Conservation (phyloP, 2,113 vertebrate genomes). For the Pygoscelis antarcticus region DNA sequence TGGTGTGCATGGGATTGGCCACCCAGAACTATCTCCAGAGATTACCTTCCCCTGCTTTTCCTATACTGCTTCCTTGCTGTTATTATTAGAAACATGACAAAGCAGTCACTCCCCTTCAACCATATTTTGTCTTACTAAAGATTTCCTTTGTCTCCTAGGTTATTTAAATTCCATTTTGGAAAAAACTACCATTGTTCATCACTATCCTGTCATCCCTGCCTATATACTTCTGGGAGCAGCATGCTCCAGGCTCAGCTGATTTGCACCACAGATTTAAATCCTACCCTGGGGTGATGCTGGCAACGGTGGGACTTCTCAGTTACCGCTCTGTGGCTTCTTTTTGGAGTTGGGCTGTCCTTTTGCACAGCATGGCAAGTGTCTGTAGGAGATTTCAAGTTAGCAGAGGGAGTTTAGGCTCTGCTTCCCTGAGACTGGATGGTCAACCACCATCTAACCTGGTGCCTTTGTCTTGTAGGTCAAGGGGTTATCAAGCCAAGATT, state of each 20-base stretch:
- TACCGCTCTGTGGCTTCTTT: not conserved
- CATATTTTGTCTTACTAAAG: not conserved
- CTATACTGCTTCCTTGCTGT: not conserved
- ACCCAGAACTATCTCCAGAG: not conserved
- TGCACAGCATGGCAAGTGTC: not conserved
- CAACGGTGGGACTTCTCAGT: not conserved
- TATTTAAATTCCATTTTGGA: not conserved
- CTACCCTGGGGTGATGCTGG: not conserved
- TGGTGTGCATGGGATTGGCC: not conserved
- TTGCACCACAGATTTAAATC: not conserved
- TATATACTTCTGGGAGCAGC: not conserved
- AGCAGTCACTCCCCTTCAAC: not conserved
- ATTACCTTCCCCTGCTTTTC: not conserved
- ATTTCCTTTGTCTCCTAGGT: not conserved
- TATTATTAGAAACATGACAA: not conserved
- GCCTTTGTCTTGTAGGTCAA: not conserved
- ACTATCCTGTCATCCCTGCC: not conserved
- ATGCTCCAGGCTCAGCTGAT: not conserved
- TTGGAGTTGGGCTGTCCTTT: fast-evolving
- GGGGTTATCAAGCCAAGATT: not conserved
- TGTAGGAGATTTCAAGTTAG: not conserved
- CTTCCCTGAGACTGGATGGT: not conserved
- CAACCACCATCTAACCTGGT: not conserved
- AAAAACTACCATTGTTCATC: not conserved
- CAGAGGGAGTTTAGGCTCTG: not conserved